Percentiles rank a stretch among this genome's conserved stretches.
These are phyloP conservation scores for Hypsibius dujardini DNA, from an alignment of 1,140 invertebrate species.

Conservation along the genomic window DNA sequence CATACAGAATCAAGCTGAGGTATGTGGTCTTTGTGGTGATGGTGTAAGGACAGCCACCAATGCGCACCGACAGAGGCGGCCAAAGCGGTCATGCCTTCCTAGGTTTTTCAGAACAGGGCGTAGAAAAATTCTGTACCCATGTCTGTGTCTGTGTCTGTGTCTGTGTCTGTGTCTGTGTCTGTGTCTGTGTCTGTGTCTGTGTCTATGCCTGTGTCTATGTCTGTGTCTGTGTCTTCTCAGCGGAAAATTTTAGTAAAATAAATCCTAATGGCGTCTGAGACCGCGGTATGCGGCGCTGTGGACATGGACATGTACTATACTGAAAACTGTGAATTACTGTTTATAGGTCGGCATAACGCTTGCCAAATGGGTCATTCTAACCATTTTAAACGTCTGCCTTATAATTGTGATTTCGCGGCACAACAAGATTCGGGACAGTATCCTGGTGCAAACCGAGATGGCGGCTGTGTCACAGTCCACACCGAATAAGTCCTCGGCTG, in stretches of 20 bases:
- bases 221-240: no score
- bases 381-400: not conserved
- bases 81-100: no score
- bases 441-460: not conserved
- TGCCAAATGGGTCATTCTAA: not conserved
- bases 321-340: no score
- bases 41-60: not conserved
- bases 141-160: no score
- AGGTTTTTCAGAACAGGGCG: no score
- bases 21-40: not conserved
- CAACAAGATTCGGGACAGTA: not conserved
- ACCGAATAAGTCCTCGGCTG: no score
- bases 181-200: not conserved
- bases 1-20: not conserved
- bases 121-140: no score
- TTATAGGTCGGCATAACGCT: not conserved
- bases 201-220: not conserved
- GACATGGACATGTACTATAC: no score
- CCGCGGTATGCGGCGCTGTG: no score
- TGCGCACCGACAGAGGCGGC: not conserved
- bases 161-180: not conserved
- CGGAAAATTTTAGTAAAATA: no score
- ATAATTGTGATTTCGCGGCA: not conserved
- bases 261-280: no score
- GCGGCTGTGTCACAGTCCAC: no score